These are phyloP conservation scores for Oncorhynchus tshawytscha DNA, from an alignment of 2,113 vertebrate genomes.

Conservation along the genomic window DNA sequence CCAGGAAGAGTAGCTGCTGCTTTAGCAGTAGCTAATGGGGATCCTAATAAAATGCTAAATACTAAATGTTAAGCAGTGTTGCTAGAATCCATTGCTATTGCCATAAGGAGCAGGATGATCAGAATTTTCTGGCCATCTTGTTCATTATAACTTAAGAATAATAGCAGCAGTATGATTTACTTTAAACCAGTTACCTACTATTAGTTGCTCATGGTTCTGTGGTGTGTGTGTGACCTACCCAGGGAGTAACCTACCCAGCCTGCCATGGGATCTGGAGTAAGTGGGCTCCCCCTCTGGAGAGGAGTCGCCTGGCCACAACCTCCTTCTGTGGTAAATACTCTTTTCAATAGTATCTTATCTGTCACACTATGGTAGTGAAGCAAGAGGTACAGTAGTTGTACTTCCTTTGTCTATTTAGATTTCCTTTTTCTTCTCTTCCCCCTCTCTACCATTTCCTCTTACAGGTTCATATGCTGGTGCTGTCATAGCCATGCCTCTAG, in stretches of 20 bases:
- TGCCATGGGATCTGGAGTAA: slow-evolving; percentile 99
- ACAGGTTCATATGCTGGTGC: too few species aligned
- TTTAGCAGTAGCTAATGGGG: too few species aligned
- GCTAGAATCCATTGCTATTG: too few species aligned
- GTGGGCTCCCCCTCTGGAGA: slow-evolving; percentile 96
- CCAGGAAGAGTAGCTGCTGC: too few species aligned
- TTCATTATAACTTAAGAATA: too few species aligned
- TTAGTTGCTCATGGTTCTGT: not conserved
- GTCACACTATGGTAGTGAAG: not conserved
- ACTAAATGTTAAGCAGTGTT: too few species aligned
- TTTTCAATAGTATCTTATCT: not conserved
- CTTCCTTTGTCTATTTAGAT: not conserved
- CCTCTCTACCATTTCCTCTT: not conserved
- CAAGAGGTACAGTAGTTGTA: not conserved
- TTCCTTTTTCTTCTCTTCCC: not conserved
- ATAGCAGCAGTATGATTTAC: not conserved
- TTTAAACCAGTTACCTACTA: not conserved
- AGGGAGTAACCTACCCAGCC: slow-evolving; percentile 98
- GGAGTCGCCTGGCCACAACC: slow-evolving; percentile 93
- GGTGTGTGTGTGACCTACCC: slow-evolving; percentile 37
- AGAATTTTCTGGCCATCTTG: too few species aligned
- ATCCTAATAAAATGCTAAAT: too few species aligned
- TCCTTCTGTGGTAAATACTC: slow-evolving; percentile 92
- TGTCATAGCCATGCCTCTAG: too few species aligned
- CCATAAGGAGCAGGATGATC: too few species aligned